phyloP scores from a whole-genome alignment of 2,888 invertebrate genomes.

The Erebia ligea region DNA sequence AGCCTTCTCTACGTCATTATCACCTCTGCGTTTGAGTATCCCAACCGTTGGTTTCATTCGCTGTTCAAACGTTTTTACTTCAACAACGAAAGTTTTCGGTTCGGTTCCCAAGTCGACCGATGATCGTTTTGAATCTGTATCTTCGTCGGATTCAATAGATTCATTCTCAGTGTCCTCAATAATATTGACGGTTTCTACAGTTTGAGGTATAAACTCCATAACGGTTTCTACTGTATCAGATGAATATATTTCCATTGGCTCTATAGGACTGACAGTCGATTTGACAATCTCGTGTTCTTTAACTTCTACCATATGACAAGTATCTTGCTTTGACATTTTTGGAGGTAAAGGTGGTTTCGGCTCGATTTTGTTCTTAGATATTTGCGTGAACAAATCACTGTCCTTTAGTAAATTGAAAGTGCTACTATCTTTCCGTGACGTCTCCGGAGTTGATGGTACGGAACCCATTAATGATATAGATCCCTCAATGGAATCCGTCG shows the following conservation, averaged over 20 bases:
- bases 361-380: conserved; percentile 78
- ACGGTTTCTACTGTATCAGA: conserved; percentile 80
- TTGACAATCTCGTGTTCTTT: conserved; percentile 87
- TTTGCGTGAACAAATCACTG: conserved; percentile 87
- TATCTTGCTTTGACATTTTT: conserved; percentile 46
- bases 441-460: conserved; percentile 59
- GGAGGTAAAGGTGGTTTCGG: conserved; percentile 40
- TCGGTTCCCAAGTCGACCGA: conserved; percentile 60
- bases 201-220: conserved; percentile 79
- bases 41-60: conserved; percentile 70
- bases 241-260: conserved; percentile 69
- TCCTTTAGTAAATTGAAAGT: conserved; percentile 86
- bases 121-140: conserved; percentile 37
- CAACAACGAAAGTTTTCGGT: conserved; percentile 69
- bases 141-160: conserved; percentile 56
- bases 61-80: conserved; percentile 66
- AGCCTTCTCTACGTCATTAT: conserved; percentile 48
- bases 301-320: conserved; percentile 86
- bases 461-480: conserved; percentile 43
- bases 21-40: conserved; percentile 57
- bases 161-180: conserved; percentile 80
- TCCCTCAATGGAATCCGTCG: conserved; percentile 54
- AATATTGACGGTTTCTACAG: conserved; percentile 81
- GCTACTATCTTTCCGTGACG: conserved; percentile 78
- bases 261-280: conserved; percentile 79